A percentile compares a stretch with the other conserved stretches of the same genome.
Conservation (phyloP, 2,888 invertebrate genomes). For the Cantharis nigra region DNA sequence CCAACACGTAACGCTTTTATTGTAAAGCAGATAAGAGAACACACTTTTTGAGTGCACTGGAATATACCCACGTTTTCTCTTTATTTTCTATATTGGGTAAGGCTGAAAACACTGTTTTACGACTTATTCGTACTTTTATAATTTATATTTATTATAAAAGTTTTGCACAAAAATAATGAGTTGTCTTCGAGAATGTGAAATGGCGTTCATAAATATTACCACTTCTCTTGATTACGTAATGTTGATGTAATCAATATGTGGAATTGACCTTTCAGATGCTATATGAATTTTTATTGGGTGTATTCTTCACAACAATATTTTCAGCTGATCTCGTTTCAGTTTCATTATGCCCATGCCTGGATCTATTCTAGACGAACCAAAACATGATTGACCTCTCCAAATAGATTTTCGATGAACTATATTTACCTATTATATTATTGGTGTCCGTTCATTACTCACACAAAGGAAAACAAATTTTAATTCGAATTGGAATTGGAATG, state of each 20-base stretch:
- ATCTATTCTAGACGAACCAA: background rate
- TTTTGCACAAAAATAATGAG: background rate
- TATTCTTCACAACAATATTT: background rate
- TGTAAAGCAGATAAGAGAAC: background rate
- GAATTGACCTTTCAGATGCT: conserved; percentile 9
- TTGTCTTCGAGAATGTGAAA: conserved; percentile 2
- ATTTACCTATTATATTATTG: background rate
- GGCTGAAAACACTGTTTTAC: background rate
- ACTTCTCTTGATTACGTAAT: conserved; percentile 3
- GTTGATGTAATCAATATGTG: conserved; percentile 12
- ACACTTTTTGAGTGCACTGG: background rate
- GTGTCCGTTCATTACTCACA: background rate
- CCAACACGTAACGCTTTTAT: background rate
- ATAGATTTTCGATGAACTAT: background rate
- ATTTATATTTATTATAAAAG: background rate
- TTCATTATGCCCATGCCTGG: background rate
- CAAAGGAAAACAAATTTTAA: background rate
- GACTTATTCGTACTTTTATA: background rate
- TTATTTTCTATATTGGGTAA: conserved; percentile 4
- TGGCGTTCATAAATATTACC: background rate
- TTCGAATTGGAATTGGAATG: background rate
- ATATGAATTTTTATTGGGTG: background rate
- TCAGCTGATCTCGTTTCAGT: background rate
- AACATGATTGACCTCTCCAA: background rate
- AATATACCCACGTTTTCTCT: conserved; percentile 2